Base-by-base conservation (phyloP, 2,888 invertebrate genomes). In the Dioctria rufipes region DNA sequence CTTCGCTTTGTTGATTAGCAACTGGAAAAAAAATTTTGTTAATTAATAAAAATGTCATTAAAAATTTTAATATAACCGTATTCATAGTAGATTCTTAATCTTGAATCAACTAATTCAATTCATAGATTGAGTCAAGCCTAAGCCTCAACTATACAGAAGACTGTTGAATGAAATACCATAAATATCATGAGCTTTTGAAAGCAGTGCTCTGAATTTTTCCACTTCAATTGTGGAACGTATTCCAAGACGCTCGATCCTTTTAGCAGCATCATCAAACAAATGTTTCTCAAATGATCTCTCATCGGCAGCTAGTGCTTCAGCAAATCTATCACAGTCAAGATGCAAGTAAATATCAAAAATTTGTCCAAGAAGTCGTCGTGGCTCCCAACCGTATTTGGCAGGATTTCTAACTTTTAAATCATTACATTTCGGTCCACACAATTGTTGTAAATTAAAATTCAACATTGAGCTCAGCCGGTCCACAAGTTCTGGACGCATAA, bases 311-410 rank as follows among this genome's bases (percentile, higher is more conserved):
- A 99, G 92, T 81, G 98, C 97, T 84, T 94, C 93, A 85, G 96
- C 96, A 91, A 97, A 98, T 87, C 93, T 92, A 88, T 95, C 94
- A 90, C 96, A 95, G 92, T 97, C 96, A 84, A 99, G 92, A 90
- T 99, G 98, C 86, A 99, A 92, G 91, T 99, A 99, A 88, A 99
- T 98, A 89, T 98, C 96, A 71, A 98, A 96, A 83, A 99, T 92
- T 89, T 97, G 96, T 85, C 96, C 94, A 81, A 99, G 92, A 84
- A 99, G 91, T 84, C 95, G 93, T 85, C 97, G 93, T 37, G 99
- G 99, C 88, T 98, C 97, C 99, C 99, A 99, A 9, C 97, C 96
- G 89, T 98, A 99, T 89, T 97, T 97, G 84, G 96, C 95, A 2
- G 97, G 96, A 85, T 95, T 95, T 80, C 95, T 93, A 77, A 98